phyloP scores from a whole-genome alignment of 2,888 invertebrate species.

The Cybosia mesomella region DNA sequence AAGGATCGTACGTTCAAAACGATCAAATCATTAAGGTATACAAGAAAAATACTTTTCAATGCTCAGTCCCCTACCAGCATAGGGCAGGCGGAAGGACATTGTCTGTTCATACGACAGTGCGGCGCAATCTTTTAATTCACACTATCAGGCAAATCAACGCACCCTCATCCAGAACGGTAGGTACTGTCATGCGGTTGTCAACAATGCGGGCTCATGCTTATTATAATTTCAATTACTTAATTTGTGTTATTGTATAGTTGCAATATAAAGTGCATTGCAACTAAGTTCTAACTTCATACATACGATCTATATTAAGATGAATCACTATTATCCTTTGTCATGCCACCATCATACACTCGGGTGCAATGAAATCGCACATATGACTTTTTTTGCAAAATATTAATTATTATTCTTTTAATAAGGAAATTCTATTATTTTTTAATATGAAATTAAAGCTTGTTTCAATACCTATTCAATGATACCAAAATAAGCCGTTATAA shows the following conservation, averaged over 20 bases:
- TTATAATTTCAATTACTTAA: not conserved
- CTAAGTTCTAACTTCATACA: not conserved
- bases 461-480: no score
- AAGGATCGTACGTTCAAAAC: not conserved
- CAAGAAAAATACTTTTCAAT: conserved; percentile 29
- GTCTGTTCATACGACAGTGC: conserved; percentile 53
- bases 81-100: conserved; percentile 60
- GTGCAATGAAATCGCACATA: no score
- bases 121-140: conserved; percentile 73
- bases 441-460: no score
- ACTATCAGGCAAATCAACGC: conserved; percentile 62
- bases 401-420: no score
- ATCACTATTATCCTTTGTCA: no score
- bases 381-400: no score
- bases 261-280: not conserved
- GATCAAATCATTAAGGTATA: not conserved
- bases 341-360: no score
- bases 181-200: conserved; percentile 29
- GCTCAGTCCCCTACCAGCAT: conserved; percentile 33
- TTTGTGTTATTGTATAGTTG: not conserved
- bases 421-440: no score
- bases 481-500: no score
- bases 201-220: conserved; percentile 36
- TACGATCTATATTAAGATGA: not conserved
- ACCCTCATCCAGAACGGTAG: conserved; percentile 56